Evolutionary conservation across 2,888 invertebrate genomes (phyloP).

Genomic region (Cheiracanthium punctorium): DNA sequence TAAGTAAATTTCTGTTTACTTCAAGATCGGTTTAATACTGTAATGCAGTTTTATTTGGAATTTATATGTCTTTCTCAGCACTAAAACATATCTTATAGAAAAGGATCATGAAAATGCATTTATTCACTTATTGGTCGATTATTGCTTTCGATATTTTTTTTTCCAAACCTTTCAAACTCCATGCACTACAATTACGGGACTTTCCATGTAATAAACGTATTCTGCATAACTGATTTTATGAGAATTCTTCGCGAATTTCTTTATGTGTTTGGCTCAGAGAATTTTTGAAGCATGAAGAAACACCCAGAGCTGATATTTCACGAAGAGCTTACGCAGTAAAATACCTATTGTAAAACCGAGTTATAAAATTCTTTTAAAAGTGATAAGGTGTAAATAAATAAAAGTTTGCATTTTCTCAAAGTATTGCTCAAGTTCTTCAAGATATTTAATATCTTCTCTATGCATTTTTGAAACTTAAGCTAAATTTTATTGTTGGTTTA

Average conservation of each 20-base stretch:
- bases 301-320: background rate
- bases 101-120: background rate
- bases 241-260: constrained; percentile 57
- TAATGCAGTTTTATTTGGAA: no score
- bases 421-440: no score
- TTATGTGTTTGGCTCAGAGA: constrained; percentile 24
- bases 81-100: no score
- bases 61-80: no score
- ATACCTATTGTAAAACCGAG: background rate
- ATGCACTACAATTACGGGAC: constrained; percentile 50
- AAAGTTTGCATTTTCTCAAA: no score
- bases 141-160: constrained; percentile 46
- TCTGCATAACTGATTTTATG: constrained; percentile 67
- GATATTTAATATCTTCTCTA: no score
- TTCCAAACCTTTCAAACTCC: constrained; percentile 45
- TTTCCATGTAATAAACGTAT: constrained; percentile 54
- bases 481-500: no score
- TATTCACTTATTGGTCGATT: constrained; percentile 40
- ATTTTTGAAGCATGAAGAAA: background rate
- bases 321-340: background rate
- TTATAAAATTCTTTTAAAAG: no score
- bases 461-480: no score
- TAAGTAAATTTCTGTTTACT: no score
- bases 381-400: no score
- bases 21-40: no score